Base-by-base conservation (phyloP, 2,113 vertebrate species). In the Passer montanus region DNA sequence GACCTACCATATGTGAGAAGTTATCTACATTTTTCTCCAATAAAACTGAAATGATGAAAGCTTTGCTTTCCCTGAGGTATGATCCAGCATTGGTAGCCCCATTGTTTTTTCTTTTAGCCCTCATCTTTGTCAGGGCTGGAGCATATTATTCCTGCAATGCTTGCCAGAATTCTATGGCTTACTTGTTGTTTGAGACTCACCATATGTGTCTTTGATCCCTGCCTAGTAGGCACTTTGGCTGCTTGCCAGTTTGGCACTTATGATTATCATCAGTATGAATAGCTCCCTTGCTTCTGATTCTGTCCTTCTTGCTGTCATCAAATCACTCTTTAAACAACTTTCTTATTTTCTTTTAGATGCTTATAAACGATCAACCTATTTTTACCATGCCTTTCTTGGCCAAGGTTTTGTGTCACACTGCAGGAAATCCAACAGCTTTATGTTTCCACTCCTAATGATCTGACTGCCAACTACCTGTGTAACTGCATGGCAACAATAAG, bases 161-260 rank as follows among this genome's bases (percentile, higher is more conserved):
- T 92, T 96, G 97, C 97, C 96, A 98, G 95, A 96, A 94, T 93
- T 94, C 93, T 93, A 95, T 87, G 94, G 97, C 92, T 97, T 97
- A 97, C 96, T 97, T 97, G 93, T 96, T 96, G 91, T 94, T 96
- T 95, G 97, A 97, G 87, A 96, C 79, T 95, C 94, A 96, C 95
- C 97, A 98, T 97, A 97, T 97, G 97, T 96, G 93, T 89, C 97
- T 98, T 97, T 98, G 97, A 98, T 98, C 95, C 73, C 82, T 95
- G 89, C 93, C 94, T 93, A 95, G 95, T 97, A 97, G 97, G 96
- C 94, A 97, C 80, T 88, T 92, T 97, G 96, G 96, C 87, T 77
- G 86, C 62, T 72, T 66, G 92, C 96, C 96, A 96, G 76, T 97
- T 97, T 97, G 96, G 92, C 92, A 97, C 94, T 96, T 96, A 96